Evolutionary conservation across 92 coral and sea anemone genomes (phyloP).

Genomic region (Pocillopora grandis): DNA sequence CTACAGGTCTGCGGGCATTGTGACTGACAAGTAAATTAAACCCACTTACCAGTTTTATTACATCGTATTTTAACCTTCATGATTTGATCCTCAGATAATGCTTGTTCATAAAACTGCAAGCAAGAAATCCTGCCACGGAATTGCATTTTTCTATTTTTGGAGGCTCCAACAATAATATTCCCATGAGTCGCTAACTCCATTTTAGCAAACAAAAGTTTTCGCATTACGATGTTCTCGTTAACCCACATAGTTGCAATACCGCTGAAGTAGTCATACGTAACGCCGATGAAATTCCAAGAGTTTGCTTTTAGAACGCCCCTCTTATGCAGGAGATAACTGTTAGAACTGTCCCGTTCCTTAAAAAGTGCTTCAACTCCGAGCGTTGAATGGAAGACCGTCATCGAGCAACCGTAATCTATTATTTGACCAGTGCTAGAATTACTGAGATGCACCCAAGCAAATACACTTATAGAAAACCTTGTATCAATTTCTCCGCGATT

Average conservation of each 20-base stretch:
- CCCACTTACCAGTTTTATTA: slow-evolving; percentile 5
- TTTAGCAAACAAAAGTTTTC: slow-evolving; percentile 22
- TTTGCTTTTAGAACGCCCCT: slow-evolving; percentile 5
- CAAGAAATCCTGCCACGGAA: slow-evolving; percentile 52
- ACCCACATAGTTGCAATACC: slow-evolving; percentile 52
- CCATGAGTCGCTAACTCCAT: slow-evolving; percentile 47
- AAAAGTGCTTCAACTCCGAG: slow-evolving; percentile 7
- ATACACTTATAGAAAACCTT: slow-evolving; percentile 25
- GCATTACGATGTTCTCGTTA: slow-evolving; percentile 44
- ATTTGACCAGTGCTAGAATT: slow-evolving; percentile 3
- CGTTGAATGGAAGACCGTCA: background rate
- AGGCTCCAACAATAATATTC: slow-evolving; percentile 44
- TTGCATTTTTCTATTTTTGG: background rate
- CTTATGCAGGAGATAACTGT: background rate
- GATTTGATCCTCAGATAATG: slow-evolving; percentile 48
- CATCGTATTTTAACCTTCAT: slow-evolving; percentile 10
- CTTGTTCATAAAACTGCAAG: slow-evolving; percentile 41
- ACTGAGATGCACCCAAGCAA: slow-evolving; percentile 12
- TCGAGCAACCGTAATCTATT: slow-evolving; percentile 11
- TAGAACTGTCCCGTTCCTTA: background rate
- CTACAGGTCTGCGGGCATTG: too few relatives aligned
- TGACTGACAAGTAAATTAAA: too few relatives aligned
- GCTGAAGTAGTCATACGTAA: slow-evolving; percentile 45
- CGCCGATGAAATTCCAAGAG: slow-evolving; percentile 57
- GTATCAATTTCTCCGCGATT: slow-evolving; percentile 18